Base-by-base conservation (phyloP, 2,888 invertebrate genomes). In the Acronicta aceris region DNA sequence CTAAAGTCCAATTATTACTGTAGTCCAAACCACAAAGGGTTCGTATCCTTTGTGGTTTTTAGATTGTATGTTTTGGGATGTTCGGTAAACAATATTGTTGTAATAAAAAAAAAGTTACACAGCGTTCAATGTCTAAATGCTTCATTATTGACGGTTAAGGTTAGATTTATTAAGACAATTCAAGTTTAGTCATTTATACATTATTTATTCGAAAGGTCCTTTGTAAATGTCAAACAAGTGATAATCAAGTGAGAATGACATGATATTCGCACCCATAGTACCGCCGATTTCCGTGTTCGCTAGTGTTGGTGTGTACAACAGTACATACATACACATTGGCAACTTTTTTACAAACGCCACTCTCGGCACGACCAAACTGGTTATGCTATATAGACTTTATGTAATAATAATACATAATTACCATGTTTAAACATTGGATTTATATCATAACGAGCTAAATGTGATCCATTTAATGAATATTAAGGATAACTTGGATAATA, bases 161-260 rank as follows among this genome's bases (percentile, higher is more conserved):
- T n/a, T n/a, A n/a, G n/a, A n/a, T n/a, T n/a, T n/a, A n/a, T n/a
- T n/a, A n/a, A n/a, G n/a, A n/a, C n/a, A n/a, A n/a, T n/a, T n/a
- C n/a, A n/a, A n/a, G n/a, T n/a, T n/a, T n/a, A 30, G 6, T 4
- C 27, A 27, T 7, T 1, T 1, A 27, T 30, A 30, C 10, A 4
- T 10, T 9, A 33, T 33, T 12, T 33, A 30, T 30, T 30, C 30
- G 10, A 30, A 30, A 30, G 12, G 6, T 4, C 33, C 1, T 33
- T 33, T 33, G 8, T 38, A 6, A 33, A 33, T 9, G 5, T 5
- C 33, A 48, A 43, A 10, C 46, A 47, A 69, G 65, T 73, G 75
- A 77, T 66, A 73, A 77, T 36, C 0, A 38, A 56, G 48, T 74
- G 78, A 76, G 69, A 66, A 68, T 17, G 4, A 12, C 9, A 36